Evolutionary conservation across 2,888 invertebrate genomes (phyloP).

Genomic region (Drosophila aldrichi): DNA sequence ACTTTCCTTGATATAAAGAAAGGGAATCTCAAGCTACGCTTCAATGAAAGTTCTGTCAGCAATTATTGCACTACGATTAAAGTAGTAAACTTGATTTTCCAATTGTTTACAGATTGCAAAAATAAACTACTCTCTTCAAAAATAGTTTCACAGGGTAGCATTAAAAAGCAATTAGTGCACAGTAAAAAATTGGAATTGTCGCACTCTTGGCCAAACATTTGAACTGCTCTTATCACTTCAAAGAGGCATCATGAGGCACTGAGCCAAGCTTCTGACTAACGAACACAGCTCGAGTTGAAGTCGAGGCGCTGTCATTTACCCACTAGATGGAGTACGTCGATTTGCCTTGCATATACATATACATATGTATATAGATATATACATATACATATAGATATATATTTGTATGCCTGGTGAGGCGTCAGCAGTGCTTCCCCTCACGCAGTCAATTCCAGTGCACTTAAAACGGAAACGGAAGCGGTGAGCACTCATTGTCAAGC

Average conservation of each 20-base stretch:
- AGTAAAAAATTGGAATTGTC: conserved; percentile 63
- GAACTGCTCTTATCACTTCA: conserved; percentile 68
- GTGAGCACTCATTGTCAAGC: conserved; percentile 75
- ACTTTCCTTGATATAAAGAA: not conserved
- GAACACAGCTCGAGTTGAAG: conserved; percentile 31
- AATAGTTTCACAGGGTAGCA: conserved; percentile 11
- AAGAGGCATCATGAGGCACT: conserved; percentile 40
- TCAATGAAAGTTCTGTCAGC: not conserved
- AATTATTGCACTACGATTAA: not conserved
- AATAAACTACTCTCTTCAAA: not conserved
- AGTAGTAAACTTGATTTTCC: not conserved
- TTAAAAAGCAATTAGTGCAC: conserved; percentile 27
- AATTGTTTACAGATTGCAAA: not conserved
- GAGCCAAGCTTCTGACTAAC: conserved; percentile 51
- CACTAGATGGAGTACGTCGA: conserved; percentile 62
- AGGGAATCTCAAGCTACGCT: not conserved
- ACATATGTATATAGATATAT: not conserved
- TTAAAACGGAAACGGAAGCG: conserved; percentile 76
- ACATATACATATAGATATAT: not conserved
- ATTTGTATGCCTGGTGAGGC: not conserved
- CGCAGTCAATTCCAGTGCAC: conserved; percentile 59
- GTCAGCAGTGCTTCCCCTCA: conserved; percentile 7
- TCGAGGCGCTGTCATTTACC: conserved; percentile 36
- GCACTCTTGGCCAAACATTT: conserved; percentile 73
- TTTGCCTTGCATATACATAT: conserved; percentile 41